A percentile compares a stretch with the other conserved stretches of the same genome.
Conservation (phyloP, 1,140 invertebrate species). For the Ceratina japonica region DNA sequence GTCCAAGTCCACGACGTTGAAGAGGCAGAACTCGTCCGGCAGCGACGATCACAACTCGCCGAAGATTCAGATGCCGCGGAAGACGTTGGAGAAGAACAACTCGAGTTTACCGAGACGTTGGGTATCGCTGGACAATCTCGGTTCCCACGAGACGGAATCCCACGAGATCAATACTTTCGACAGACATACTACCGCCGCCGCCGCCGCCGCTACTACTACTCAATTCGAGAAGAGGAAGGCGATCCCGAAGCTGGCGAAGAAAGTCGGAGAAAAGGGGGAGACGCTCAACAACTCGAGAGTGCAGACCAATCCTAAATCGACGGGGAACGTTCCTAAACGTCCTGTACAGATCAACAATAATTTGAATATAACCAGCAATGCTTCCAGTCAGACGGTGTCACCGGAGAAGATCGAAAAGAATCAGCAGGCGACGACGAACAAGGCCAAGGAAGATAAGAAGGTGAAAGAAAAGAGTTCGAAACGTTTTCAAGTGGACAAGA, state of each 20-base stretch:
- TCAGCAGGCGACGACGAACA: slow-evolving; percentile 78
- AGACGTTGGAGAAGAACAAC: slow-evolving; percentile 70
- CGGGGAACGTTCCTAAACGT: slow-evolving; percentile 68
- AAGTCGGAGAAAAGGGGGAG: slow-evolving; percentile 68
- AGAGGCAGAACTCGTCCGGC: slow-evolving; percentile 79
- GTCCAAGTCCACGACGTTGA: slow-evolving; percentile 72
- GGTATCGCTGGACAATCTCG: slow-evolving; percentile 76
- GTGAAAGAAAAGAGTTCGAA: slow-evolving; percentile 76
- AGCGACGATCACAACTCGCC: slow-evolving; percentile 80
- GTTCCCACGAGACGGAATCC: slow-evolving; percentile 67
- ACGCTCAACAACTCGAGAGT: slow-evolving; percentile 71
- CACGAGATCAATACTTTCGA: slow-evolving; percentile 70
- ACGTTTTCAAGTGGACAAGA: slow-evolving; percentile 76
- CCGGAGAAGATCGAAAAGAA: slow-evolving; percentile 76
- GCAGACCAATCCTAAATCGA: slow-evolving; percentile 67
- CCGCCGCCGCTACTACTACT: no score
- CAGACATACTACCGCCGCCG: no score
- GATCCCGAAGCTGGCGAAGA: slow-evolving; percentile 58
- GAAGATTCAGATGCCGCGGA: slow-evolving; percentile 73
- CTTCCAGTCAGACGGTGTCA: slow-evolving; percentile 69
- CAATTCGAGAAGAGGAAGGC: slow-evolving; percentile 75
- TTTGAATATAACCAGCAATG: slow-evolving; percentile 73
- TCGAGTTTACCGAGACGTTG: slow-evolving; percentile 74
- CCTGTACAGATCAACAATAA: slow-evolving; percentile 78
- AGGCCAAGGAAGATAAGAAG: slow-evolving; percentile 78